Conservation (phyloP, 2,797 vertebrate genomes). For the Chelidonichthys spinosus region DNA sequence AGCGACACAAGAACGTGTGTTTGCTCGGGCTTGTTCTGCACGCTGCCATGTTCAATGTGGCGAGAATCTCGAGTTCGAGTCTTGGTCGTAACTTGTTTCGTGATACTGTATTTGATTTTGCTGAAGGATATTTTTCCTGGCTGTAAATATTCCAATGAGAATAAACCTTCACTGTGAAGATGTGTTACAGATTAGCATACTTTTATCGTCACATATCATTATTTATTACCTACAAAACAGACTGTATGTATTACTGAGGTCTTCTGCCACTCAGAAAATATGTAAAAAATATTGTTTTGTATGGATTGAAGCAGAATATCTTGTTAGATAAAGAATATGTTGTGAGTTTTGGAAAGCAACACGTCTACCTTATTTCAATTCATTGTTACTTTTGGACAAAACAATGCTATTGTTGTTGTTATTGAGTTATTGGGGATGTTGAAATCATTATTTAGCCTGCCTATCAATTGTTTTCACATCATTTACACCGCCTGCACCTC, state of each 20-base stretch:
- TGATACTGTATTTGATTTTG: neutral
- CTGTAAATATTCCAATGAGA: neutral
- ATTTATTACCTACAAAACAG: no score
- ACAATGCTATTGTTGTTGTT: neutral
- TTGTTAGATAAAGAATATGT: neutral
- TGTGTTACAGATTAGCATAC: neutral
- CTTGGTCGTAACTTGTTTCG: neutral
- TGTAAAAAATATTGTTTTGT: neutral
- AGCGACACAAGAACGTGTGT: conserved; percentile 4
- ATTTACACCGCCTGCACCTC: no score
- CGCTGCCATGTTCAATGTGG: neutral
- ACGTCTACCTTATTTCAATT: neutral
- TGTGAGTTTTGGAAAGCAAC: neutral
- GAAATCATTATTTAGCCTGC: no score
- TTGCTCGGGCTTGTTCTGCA: conserved; percentile 1
- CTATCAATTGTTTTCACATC: no score
- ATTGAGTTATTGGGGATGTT: neutral
- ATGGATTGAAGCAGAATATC: neutral
- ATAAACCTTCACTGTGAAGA: neutral
- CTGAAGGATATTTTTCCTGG: neutral
- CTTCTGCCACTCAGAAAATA: neutral
- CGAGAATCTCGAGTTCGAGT: neutral
- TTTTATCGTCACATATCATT: no score
- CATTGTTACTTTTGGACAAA: neutral
- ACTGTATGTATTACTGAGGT: neutral